These are phyloP conservation scores for Acipenser ruthenus DNA, from an alignment of 2,797 vertebrate species.

Conservation along the genomic window DNA sequence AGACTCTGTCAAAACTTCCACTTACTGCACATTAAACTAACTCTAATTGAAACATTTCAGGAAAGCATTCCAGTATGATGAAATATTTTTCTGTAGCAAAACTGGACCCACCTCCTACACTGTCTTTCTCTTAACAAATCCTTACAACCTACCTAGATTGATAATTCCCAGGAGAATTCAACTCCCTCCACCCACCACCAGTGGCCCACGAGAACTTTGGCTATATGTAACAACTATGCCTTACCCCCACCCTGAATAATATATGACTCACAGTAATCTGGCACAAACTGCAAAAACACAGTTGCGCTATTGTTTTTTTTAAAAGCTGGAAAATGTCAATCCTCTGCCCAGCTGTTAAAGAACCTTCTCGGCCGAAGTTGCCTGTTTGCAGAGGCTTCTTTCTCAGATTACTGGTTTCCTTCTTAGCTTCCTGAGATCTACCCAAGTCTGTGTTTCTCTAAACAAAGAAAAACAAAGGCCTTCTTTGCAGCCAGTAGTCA, in stretches of 20 bases:
- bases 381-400: conserved; percentile 22
- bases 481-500: conserved; percentile 13
- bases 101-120: conserved; percentile 17
- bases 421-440: conserved; percentile 22
- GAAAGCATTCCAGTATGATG: too few relatives aligned
- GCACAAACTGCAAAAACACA: conserved; percentile 15
- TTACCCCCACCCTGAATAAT: neutral
- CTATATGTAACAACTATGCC: conserved; percentile 21
- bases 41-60: too few relatives aligned
- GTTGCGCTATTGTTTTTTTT: conserved; percentile 14
- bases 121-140: conserved; percentile 32
- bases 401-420: conserved; percentile 24
- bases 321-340: conserved; percentile 22
- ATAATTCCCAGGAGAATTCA: conserved; percentile 35
- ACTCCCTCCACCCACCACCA: conserved; percentile 27
- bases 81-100: too few relatives aligned
- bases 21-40: too few relatives aligned
- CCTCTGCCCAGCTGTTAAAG: conserved; percentile 21
- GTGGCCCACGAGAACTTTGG: conserved; percentile 18
- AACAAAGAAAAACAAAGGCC: conserved; percentile 25
- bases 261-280: conserved; percentile 15
- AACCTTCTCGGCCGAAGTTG: conserved; percentile 9
- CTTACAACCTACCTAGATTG: conserved; percentile 37
- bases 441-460: conserved; percentile 3
- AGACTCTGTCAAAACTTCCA: too few relatives aligned